Conservation (phyloP, 2,797 vertebrate genomes). For the Phalloptychus januarius region DNA sequence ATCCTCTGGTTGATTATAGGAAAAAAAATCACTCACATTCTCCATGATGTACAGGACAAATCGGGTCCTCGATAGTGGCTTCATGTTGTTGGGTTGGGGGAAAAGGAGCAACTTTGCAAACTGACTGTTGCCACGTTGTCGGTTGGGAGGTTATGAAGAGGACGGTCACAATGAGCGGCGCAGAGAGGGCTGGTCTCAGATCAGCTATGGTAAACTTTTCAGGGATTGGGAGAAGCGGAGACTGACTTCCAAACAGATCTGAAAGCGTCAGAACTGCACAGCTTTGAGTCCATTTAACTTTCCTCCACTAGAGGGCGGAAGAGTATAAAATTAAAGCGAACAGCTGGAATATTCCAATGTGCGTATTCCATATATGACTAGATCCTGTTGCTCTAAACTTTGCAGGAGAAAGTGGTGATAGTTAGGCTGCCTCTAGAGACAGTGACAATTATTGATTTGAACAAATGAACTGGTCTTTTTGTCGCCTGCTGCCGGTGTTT, state of each 20-base stretch:
- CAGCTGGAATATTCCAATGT: neutral
- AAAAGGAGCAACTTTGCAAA: conserved; percentile 1
- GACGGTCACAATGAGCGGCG: neutral
- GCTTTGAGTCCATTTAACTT: neutral
- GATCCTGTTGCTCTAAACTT: neutral
- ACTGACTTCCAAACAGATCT: conserved; percentile 31
- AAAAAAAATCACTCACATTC: neutral
- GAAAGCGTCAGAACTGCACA: neutral
- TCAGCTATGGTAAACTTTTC: conserved; percentile 20
- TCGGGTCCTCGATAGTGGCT: neutral
- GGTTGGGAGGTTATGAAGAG: conserved; percentile 35
- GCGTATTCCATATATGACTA: neutral
- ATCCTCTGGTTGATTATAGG: neutral
- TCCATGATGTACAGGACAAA: neutral
- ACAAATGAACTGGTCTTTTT: neutral
- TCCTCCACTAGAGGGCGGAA: conserved; percentile 16
- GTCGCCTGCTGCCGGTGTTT: neutral
- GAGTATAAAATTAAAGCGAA: neutral
- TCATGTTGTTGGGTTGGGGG: neutral
- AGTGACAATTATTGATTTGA: neutral
- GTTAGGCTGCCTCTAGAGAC: neutral
- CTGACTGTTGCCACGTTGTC: conserved; percentile 69
- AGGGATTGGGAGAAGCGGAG: neutral
- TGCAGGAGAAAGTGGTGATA: neutral
- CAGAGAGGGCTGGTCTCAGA: conserved; percentile 37